Evolutionary conservation across 64 coral and sea anemone species (phyloP), one percentile per base, ranked within the genome.

Genomic region (Montipora capricornis): DNA sequence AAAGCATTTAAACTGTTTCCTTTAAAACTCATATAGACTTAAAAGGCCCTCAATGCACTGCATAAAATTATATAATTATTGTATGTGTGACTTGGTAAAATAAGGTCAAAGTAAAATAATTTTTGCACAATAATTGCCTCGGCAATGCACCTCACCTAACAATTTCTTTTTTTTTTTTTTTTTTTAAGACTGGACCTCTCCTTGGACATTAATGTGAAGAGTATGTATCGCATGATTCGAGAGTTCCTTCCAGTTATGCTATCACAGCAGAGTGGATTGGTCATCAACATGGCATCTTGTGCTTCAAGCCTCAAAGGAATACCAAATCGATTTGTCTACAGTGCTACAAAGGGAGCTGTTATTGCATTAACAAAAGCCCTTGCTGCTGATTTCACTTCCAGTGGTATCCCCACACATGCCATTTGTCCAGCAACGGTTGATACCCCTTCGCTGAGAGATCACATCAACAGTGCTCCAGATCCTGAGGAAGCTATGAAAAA

Each of bases 201-300:
- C 4, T 94, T 96, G 24, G 80, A 99, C 87, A 11, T 99, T 0
- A 99, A 99, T 51, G 68, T 99, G 5, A 99, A 99, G 55, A 81
- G 94, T 10, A 96, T 99, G 94, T 99, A 85, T 44, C 88, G 94
- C 11, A 17, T 95, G 57, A 93, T 82, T 3, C 80, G 57, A 37
- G 66, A 88, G 20, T 93, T 98, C 58, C 81, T 98, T 76, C 96
- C 96, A 15, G 91, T 95, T 58, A 98, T 98, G 96, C 13, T 98
- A 1, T 82, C 76, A 8, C 68, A 91, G 12, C 85, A 81, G 77
- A 60, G 81, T 22, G 94, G 97, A 4, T 83, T 76, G 5, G 89
- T 99, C 50, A 89, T 99, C 44, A 99, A 99, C 29, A 92, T 96
- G 78, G 78, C 94, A 1, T 98, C 97, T 8, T 84, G 87, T 17